Base-by-base conservation (phyloP, 1,140 invertebrate genomes). In the Papilio helenus region DNA sequence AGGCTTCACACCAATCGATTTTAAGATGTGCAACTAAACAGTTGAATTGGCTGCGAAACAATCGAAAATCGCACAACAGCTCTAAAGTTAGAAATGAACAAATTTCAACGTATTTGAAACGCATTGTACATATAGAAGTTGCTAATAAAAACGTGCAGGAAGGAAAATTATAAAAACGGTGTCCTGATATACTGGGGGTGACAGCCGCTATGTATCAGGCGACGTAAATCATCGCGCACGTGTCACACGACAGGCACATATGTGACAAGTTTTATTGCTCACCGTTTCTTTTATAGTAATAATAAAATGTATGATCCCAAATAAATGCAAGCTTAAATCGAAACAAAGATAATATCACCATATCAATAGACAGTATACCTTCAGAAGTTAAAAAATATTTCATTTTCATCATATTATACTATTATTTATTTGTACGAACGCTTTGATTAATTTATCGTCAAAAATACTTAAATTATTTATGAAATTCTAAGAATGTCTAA, bases 181-280 rank as follows among this genome's bases (percentile, higher is more conserved):
- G 9, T 12, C 10, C 29, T 68, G 61, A 68, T 68, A 68, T 68
- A 68, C 5, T 26, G 10, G 3, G 23, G 61, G 26, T 68, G 10
- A 29, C 61, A 68, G 26, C 14, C 61, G 23, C 12, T 29, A 26
- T 16, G 26, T 61, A 12, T 20, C 23, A 29, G 26, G 23, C 61
- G 61, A 68, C 26, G 26, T 68, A 68, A 68, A 68, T 68, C 61
- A 34, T 14, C 3, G 26, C 23, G 26, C 61, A 68, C 61, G 61
- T 68, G 61, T 29, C 61, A 7, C 10, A 1, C 12, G 61, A 68
- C 61, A 68, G 26, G 26, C 61, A 68, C 61, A 68, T 29, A 29
- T 68, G 61, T 68, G 61, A 68, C 61, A 68, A 68, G 61, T 68
- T 68, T 68, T 68, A 68, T 68, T 68, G 61, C 26, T 29, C 61